These are phyloP conservation scores for Drosophila eugracilis DNA, from an alignment of 1,140 invertebrate species.

Conservation along the genomic window DNA sequence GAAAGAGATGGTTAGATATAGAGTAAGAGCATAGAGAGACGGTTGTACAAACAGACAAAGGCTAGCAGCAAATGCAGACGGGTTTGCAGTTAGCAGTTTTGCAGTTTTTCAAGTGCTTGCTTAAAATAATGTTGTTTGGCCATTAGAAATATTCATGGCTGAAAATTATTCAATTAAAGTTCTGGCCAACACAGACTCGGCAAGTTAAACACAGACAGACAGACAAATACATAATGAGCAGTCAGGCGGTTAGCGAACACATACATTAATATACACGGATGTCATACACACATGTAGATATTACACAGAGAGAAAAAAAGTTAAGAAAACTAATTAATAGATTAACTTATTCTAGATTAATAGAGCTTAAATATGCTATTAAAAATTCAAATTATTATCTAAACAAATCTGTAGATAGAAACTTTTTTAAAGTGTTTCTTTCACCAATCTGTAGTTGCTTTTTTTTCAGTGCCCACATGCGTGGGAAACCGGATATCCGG, in stretches of 20 bases:
- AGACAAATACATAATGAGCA: conserved; percentile 74
- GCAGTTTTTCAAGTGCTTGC: conserved; percentile 69
- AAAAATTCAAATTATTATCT: no score
- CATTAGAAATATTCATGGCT: conserved; percentile 80
- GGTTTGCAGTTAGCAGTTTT: conserved; percentile 61
- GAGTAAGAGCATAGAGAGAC: not conserved
- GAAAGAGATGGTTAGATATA: not conserved
- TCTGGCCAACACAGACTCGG: conserved; percentile 44
- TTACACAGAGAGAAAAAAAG: not conserved
- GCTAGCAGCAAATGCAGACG: conserved; percentile 45
- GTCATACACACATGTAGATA: conserved; percentile 2
- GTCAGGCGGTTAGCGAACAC: conserved; percentile 44
- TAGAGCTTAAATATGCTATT: no score
- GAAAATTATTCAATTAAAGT: conserved; percentile 82
- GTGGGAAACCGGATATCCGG: conserved; percentile 69
- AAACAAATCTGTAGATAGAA: no score
- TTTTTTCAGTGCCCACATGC: conserved; percentile 25
- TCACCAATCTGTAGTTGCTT: not conserved
- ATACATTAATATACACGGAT: conserved; percentile 21
- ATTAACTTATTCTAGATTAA: no score
- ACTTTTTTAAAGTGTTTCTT: no score
- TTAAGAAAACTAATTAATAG: not conserved
- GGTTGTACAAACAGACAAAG: conserved; percentile 54
- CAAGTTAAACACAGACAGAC: conserved; percentile 65
- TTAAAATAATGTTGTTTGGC: conserved; percentile 78